Conservation (phyloP, 2,113 vertebrate genomes). For the Phainopepla nitens region DNA sequence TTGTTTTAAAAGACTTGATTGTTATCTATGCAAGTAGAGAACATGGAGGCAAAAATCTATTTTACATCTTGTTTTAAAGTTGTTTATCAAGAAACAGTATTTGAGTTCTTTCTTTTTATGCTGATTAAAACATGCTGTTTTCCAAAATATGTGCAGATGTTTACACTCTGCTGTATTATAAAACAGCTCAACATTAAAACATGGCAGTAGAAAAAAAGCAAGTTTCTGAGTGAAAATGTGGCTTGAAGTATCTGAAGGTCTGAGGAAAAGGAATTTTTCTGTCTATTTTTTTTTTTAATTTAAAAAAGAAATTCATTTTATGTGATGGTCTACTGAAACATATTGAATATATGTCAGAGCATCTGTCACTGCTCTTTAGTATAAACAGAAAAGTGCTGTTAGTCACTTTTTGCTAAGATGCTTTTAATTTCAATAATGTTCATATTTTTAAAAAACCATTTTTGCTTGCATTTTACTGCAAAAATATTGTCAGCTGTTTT, state of each 20-base stretch:
- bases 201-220: neutral
- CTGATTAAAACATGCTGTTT: neutral
- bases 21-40: neutral
- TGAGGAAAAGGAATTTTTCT: neutral
- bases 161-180: neutral
- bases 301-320: neutral
- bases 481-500: neutral
- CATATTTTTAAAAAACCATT: neutral
- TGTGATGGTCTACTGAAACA: neutral
- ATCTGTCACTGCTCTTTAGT: neutral
- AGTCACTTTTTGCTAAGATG: neutral
- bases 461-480: neutral
- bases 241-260: neutral
- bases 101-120: neutral
- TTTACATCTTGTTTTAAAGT: neutral
- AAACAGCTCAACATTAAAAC: neutral
- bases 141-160: neutral
- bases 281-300: neutral
- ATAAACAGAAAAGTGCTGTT: neutral
- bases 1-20: neutral
- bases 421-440: neutral
- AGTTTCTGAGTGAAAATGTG: neutral
- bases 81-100: neutral
- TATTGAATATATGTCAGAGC: slow-evolving; percentile 24
- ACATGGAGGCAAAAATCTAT: neutral